phyloP scores from a whole-genome alignment of 2,888 invertebrate genomes.

The Oxyscelio sp. region DNA sequence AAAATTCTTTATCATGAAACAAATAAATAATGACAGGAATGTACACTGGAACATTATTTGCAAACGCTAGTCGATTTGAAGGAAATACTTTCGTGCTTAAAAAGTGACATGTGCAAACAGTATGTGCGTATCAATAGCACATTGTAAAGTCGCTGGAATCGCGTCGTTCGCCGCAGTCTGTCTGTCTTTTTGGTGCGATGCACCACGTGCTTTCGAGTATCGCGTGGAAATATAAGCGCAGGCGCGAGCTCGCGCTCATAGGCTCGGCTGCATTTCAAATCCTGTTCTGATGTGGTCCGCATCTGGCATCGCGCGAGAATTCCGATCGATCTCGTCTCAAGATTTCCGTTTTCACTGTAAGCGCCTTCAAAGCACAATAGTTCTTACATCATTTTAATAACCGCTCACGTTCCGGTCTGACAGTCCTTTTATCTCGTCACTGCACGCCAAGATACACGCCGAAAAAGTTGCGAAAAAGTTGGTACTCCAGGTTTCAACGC shows the following conservation, averaged over 20 bases:
- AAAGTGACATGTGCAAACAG: conserved; percentile 65
- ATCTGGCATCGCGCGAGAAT: conserved; percentile 62
- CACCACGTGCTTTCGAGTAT: conserved; percentile 71
- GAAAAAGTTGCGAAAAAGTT: neutral
- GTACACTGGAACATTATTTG: too few relatives aligned
- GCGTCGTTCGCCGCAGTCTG: conserved; percentile 58
- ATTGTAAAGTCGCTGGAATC: conserved; percentile 62
- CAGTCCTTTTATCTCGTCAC: neutral
- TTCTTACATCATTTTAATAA: conserved; percentile 6
- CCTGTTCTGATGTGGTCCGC: conserved; percentile 60
- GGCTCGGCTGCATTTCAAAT: conserved; percentile 72
- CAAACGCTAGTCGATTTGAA: conserved; percentile 35
- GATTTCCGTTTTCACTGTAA: conserved; percentile 1
- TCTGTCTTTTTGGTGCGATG: conserved; percentile 64
- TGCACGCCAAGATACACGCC: neutral
- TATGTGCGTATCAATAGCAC: conserved; percentile 66
- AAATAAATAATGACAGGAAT: too few relatives aligned
- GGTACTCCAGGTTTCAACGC: too few relatives aligned
- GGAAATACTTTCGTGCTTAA: conserved; percentile 51
- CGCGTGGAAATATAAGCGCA: conserved; percentile 69
- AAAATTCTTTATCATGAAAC: too few relatives aligned
- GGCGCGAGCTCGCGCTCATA: conserved; percentile 65
- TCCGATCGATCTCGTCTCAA: conserved; percentile 36
- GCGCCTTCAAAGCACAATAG: neutral
- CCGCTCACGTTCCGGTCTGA: neutral